A percentile compares a stretch with the other conserved stretches of the same genome.
Evolutionary conservation across 2,113 vertebrate genomes (phyloP).

Genomic region (Nothobranchius kuhntae): DNA sequence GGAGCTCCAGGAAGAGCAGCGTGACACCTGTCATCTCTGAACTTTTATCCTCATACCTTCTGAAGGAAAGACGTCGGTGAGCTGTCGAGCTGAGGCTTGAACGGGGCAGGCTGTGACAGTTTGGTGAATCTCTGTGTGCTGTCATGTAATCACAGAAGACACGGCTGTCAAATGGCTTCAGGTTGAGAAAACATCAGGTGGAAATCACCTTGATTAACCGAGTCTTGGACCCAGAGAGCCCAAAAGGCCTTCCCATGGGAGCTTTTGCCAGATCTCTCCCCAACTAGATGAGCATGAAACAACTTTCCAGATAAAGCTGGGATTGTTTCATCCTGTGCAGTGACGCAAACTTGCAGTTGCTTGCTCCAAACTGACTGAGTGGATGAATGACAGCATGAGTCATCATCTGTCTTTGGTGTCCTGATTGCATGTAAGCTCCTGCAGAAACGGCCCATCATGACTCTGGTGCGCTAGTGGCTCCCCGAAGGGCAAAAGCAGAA

Average conservation of each 20-base stretch:
- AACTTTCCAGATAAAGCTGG: constrained; percentile 33
- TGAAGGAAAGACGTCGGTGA: constrained; percentile 21
- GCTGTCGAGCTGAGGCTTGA: constrained; percentile 40
- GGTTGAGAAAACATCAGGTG: constrained; percentile 34
- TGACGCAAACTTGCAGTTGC: constrained; percentile 4
- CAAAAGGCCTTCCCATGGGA: constrained; percentile 24
- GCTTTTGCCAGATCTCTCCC: constrained; percentile 16
- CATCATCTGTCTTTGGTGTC: constrained; percentile 31
- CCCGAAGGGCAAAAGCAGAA: constrained; percentile 39
- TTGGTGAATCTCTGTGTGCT: constrained; percentile 12
- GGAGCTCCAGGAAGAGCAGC: neutral
- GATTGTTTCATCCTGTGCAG: constrained; percentile 13
- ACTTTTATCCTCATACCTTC: constrained; percentile 1
- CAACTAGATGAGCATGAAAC: constrained; percentile 45
- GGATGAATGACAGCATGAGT: constrained; percentile 31
- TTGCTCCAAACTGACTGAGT: neutral
- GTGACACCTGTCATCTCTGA: neutral
- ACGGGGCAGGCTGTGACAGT: constrained; percentile 52
- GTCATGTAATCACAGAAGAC: constrained; percentile 38
- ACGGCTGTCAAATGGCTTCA: constrained; percentile 35
- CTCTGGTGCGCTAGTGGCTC: constrained; percentile 17
- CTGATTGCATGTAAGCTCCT: constrained; percentile 29
- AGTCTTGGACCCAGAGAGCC: constrained; percentile 14
- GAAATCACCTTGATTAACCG: constrained; percentile 30
- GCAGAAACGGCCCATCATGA: constrained; percentile 36